Conservation (phyloP, 2,797 vertebrate species). For the Pachyuromys duprasi region DNA sequence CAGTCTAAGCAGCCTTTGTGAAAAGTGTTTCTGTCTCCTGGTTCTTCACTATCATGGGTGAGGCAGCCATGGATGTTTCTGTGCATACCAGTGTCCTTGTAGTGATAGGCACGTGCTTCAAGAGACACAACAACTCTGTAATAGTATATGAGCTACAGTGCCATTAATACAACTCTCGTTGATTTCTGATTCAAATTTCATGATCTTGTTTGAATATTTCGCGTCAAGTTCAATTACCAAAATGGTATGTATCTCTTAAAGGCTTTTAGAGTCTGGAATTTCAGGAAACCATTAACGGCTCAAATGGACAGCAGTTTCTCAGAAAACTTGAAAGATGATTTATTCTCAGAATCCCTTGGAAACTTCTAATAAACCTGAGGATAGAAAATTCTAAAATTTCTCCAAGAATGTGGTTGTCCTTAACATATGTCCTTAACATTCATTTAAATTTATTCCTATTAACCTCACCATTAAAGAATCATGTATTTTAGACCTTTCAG, state of each 20-base stretch:
- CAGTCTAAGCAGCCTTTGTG: not conserved
- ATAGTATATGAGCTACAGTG: not conserved
- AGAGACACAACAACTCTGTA: not conserved
- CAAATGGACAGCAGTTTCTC: not conserved
- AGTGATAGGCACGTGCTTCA: fast-evolving
- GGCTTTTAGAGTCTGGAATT: not conserved
- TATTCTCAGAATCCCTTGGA: not conserved
- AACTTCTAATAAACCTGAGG: not conserved
- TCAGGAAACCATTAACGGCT: not conserved
- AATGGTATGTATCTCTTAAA: not conserved
- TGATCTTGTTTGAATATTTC: not conserved
- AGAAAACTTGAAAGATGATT: not conserved
- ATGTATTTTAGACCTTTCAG: constrained; percentile 4
- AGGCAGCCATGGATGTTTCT: not conserved
- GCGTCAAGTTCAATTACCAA: not conserved
- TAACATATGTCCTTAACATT: not conserved
- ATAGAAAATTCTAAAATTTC: not conserved
- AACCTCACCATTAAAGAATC: constrained; percentile 1
- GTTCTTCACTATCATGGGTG: not conserved
- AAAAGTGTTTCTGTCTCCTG: not conserved
- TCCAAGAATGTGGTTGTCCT: not conserved
- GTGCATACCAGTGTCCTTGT: fast-evolving
- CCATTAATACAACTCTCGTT: not conserved
- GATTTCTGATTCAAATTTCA: not conserved
- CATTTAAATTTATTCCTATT: not conserved